Conservation (phyloP, 2,888 invertebrate genomes). For the Microctonus brassicae region DNA sequence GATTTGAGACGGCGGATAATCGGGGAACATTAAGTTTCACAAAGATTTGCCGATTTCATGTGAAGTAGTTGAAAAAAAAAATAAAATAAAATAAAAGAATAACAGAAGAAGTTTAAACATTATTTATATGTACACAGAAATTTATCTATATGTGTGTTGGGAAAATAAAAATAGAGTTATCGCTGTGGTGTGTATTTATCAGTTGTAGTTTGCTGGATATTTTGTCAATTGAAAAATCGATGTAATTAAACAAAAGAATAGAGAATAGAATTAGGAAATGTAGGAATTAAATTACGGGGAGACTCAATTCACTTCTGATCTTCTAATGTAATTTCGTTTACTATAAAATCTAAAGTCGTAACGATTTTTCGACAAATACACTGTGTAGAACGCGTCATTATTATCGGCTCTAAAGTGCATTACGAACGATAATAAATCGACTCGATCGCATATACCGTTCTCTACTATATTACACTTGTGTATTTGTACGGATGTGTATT, state of each 20-base stretch:
- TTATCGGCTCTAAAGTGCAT: constrained; percentile 30
- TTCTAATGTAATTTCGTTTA: constrained; percentile 14
- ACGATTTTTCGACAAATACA: constrained; percentile 23
- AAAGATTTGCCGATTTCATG: constrained; percentile 30
- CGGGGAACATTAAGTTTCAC: constrained; percentile 25
- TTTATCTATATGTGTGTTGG: not conserved
- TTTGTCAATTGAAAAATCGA: constrained; percentile 10
- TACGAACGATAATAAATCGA: constrained; percentile 37
- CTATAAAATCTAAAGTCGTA: constrained; percentile 9
- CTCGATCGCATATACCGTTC: not conserved
- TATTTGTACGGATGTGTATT: not conserved
- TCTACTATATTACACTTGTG: not conserved
- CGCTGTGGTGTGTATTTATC: not conserved
- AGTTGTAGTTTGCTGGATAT: not conserved
- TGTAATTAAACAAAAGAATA: no score
- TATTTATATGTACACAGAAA: not conserved
- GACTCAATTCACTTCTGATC: not conserved
- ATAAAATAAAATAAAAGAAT: no score
- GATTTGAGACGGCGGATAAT: constrained; percentile 20
- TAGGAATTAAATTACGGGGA: not conserved
- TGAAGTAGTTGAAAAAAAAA: not conserved
- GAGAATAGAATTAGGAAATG: no score
- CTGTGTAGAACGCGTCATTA: not conserved
- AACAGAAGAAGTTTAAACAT: not conserved
- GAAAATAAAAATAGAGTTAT: not conserved